These are phyloP conservation scores for Bombus waltoni DNA, from an alignment of 1,140 invertebrate genomes.

Conservation along the genomic window DNA sequence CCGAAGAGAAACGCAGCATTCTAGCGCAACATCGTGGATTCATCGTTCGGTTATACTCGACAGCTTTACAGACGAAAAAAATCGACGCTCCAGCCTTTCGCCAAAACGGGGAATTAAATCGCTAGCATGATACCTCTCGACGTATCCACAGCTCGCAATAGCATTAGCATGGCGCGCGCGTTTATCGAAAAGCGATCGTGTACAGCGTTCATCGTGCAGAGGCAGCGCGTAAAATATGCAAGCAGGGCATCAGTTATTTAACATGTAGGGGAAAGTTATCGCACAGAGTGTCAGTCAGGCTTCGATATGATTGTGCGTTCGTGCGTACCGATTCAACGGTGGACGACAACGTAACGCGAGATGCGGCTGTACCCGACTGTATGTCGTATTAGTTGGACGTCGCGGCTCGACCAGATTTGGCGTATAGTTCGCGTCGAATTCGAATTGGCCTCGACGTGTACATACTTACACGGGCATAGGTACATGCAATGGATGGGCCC, in stretches of 20 bases:
- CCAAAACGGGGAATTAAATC: slow-evolving; percentile 11
- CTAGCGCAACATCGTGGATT: not conserved
- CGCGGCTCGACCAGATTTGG: slow-evolving; percentile 30
- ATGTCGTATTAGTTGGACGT: slow-evolving; percentile 43
- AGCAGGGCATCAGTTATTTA: slow-evolving; percentile 28
- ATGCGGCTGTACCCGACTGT: slow-evolving; percentile 28
- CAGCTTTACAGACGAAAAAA: not conserved
- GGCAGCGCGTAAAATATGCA: slow-evolving; percentile 25
- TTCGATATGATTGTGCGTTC: slow-evolving; percentile 51
- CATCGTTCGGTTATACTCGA: not conserved
- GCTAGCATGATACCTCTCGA: not conserved
- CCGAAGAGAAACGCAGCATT: not conserved
- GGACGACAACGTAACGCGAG: slow-evolving; percentile 30
- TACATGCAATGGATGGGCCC: slow-evolving; percentile 43
- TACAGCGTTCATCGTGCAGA: not conserved
- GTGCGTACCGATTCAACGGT: slow-evolving; percentile 14
- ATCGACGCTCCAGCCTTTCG: not conserved
- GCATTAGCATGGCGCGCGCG: not conserved
- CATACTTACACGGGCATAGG: not conserved
- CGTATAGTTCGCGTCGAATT: slow-evolving; percentile 26
- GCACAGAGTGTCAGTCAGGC: not conserved
- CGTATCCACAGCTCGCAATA: not conserved
- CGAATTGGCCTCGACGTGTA: slow-evolving; percentile 3
- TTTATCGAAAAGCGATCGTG: slow-evolving; percentile 23
- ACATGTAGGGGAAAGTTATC: slow-evolving; percentile 17